These are phyloP conservation scores for Rhabdophis nuchalis DNA, from an alignment of 2,797 vertebrate species.

Conservation along the genomic window DNA sequence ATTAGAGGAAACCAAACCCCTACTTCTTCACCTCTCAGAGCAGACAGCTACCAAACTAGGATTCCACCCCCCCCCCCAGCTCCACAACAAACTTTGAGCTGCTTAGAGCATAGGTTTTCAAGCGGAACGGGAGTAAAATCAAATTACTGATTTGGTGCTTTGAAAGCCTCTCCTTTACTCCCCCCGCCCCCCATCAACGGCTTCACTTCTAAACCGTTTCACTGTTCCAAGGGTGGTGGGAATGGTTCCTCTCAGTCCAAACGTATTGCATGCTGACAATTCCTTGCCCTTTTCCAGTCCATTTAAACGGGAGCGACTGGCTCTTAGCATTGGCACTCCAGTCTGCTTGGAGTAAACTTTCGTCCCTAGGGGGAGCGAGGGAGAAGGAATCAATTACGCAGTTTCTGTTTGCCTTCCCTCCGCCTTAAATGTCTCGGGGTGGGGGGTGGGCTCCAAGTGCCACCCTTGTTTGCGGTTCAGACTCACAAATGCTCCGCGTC, in stretches of 20 bases:
- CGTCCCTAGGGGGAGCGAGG: neutral
- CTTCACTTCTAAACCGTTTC: neutral
- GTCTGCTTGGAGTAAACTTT: neutral
- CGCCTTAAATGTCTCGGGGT: constrained; percentile 10
- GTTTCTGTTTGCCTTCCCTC: neutral
- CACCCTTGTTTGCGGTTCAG: constrained; percentile 15
- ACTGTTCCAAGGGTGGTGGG: neutral
- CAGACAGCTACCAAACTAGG: neutral
- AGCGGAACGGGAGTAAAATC: neutral
- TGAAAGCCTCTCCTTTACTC: neutral
- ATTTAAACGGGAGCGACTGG: neutral
- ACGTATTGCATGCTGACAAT: neutral
- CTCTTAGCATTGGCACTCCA: neutral
- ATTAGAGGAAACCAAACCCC: neutral
- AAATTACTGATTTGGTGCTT: neutral
- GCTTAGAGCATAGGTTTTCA: neutral
- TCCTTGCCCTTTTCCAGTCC: neutral
- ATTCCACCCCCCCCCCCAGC: neutral
- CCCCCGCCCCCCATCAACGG: neutral
- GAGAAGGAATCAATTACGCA: neutral
- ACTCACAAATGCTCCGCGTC: neutral
- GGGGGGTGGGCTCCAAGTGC: no score
- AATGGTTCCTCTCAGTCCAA: neutral
- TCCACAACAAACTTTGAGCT: neutral
- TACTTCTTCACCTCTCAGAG: neutral